A percentile compares a stretch with the other conserved stretches of the same genome.
Evolutionary conservation across 2,113 vertebrate species (phyloP).

Genomic region (Archilochus colubris): DNA sequence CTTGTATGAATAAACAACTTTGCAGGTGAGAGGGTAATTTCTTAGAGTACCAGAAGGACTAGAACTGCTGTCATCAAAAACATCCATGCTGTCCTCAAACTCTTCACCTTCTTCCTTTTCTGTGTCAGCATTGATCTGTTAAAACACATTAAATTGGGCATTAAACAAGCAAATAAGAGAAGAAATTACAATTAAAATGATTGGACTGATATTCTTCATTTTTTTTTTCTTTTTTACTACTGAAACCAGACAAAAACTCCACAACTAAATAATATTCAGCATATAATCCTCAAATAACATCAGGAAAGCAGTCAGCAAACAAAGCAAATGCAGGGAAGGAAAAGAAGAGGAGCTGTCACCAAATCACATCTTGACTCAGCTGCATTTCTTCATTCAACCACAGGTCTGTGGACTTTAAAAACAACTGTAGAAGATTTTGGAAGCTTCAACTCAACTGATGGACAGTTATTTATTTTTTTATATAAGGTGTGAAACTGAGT

Average conservation of each 20-base stretch:
- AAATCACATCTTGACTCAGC: not conserved
- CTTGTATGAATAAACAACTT: constrained; percentile 98
- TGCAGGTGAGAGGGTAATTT: constrained; percentile 97
- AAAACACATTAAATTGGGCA: not conserved
- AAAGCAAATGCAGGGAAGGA: not conserved
- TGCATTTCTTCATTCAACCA: not conserved
- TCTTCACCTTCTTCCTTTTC: constrained; percentile 95
- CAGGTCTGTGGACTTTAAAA: not conserved
- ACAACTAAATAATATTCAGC: not conserved
- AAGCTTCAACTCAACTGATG: not conserved
- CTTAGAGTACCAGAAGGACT: constrained; percentile 97
- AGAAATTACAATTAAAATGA: not conserved
- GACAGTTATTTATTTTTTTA: not conserved
- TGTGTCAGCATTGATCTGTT: constrained; percentile 86
- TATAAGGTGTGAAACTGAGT: not conserved
- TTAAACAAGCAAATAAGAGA: not conserved
- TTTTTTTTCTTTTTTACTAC: accelerated
- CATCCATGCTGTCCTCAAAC: constrained; percentile 96
- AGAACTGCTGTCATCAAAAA: constrained; percentile 96
- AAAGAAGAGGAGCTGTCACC: not conserved
- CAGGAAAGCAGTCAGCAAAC: not conserved
- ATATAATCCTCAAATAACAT: accelerated
- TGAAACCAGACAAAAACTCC: not conserved
- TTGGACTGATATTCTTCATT: accelerated
- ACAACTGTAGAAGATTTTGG: not conserved